Base-by-base conservation (phyloP, 2,797 vertebrate species). In the Sarcoramphus papa region DNA sequence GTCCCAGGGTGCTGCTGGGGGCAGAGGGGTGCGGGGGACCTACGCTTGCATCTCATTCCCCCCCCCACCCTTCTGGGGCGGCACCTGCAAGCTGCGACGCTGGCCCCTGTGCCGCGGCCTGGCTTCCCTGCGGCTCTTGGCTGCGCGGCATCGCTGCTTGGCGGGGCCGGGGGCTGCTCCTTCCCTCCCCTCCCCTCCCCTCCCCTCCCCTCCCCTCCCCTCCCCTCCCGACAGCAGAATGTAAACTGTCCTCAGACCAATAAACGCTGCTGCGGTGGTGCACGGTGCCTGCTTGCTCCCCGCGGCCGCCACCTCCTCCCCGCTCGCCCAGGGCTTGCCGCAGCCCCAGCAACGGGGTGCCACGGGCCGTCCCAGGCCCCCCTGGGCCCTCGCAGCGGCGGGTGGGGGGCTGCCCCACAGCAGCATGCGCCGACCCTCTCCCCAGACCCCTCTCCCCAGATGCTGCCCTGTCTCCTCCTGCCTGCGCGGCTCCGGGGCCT, bases 381-480 rank as follows among this genome's bases (percentile, higher is more conserved):
- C 35, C 35, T 9, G 47, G 37, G 37, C 74, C 43, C 13, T 25
- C 2, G 2, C 14, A 4, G 37, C 1, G 17, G 14, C 48, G 8
- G 14, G 41, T 68, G 65, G 56, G 79, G 68, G 68, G 33, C 48
- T 47, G 31, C 48, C 50, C 51, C 41, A 23, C 43, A 23, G 50
- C 60, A 56, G 50, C 37, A 18, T 30, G 54, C 1, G 19, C 40
- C 17, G 6, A 21, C 43, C 62, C 25, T 40, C 24, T 21, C 40
- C 27, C 33, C 57, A n/a, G 25, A 35, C 18, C 43, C 20, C 9
- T 11, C 18, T 54, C 51, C 51, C 51, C 51, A 17, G 16, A 10
- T 43, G 51, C 51, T n/a, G 37, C 40, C 40, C 24, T 2, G 0
- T n/a, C 17, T 43, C 69, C 50, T 14, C 31, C 14, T 0, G 0